These are phyloP conservation scores for Prolemur simus DNA, from an alignment of 2,113 vertebrate genomes.

Conservation along the genomic window DNA sequence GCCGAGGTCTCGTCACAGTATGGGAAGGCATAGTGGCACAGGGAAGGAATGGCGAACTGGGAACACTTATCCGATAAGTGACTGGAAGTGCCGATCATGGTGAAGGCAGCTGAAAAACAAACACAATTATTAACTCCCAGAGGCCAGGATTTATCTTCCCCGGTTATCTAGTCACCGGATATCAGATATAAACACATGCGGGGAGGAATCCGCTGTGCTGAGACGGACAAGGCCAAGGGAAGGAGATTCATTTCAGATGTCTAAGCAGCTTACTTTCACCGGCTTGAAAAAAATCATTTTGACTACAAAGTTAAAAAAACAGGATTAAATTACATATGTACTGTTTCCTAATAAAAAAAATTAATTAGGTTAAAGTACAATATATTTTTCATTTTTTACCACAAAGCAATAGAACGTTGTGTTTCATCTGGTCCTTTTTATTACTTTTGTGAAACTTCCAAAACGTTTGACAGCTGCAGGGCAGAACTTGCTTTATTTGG, in stretches of 20 bases:
- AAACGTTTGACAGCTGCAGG: slow-evolving; percentile 42
- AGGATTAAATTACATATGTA: slow-evolving; percentile 70
- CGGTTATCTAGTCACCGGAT: slow-evolving; percentile 1
- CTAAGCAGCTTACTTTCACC: slow-evolving; percentile 57
- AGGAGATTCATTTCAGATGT: slow-evolving; percentile 65
- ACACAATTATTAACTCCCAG: slow-evolving; percentile 41
- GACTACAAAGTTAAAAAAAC: slow-evolving; percentile 63
- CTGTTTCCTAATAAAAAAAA: slow-evolving; percentile 71
- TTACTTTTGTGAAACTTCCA: slow-evolving; percentile 42
- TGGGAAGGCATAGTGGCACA: slow-evolving; percentile 98
- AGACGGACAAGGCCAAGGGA: neutral
- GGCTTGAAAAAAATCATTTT: slow-evolving; percentile 55
- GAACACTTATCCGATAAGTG: slow-evolving; percentile 98
- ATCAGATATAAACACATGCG: neutral
- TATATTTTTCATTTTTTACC: slow-evolving; percentile 74
- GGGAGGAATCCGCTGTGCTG: neutral
- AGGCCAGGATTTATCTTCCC: slow-evolving; percentile 51
- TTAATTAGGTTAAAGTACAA: slow-evolving; percentile 74
- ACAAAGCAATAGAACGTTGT: slow-evolving; percentile 51
- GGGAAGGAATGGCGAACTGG: slow-evolving; percentile 97
- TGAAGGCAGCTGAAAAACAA: slow-evolving; percentile 93
- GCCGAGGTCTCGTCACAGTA: slow-evolving; percentile 94
- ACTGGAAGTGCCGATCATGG: slow-evolving; percentile 99
- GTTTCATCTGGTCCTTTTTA: slow-evolving; percentile 59
- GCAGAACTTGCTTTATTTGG: neutral